Conservation (phyloP, 2,888 invertebrate species). For the Endomychus coccineus region DNA sequence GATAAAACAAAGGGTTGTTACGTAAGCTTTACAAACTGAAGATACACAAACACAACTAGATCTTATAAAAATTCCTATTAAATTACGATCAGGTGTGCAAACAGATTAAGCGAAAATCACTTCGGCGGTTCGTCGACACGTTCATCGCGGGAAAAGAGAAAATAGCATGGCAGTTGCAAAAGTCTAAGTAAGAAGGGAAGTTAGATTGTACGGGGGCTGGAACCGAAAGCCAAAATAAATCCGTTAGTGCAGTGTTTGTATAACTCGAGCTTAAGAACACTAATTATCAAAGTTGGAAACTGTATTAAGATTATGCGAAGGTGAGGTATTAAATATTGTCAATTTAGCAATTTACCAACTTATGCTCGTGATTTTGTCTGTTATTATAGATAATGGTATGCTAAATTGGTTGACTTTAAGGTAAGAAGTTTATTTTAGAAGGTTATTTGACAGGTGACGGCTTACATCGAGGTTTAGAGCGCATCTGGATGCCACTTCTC, state of each 20-base stretch:
- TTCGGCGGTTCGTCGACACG: neutral
- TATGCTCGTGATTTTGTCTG: slow-evolving; percentile 40
- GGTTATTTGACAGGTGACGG: slow-evolving; percentile 41
- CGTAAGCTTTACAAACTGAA: slow-evolving; percentile 24
- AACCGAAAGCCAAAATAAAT: slow-evolving; percentile 14
- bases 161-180: too few species aligned
- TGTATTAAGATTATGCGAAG: slow-evolving; percentile 45
- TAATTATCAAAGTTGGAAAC: slow-evolving; percentile 46
- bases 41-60: slow-evolving; percentile 25
- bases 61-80: slow-evolving; percentile 30
- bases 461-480: slow-evolving; percentile 31
- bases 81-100: slow-evolving; percentile 31
- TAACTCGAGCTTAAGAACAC: slow-evolving; percentile 45
- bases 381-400: slow-evolving; percentile 44
- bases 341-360: slow-evolving; percentile 45
- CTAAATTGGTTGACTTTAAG: slow-evolving; percentile 42
- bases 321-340: slow-evolving; percentile 44
- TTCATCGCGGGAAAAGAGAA: neutral
- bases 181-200: too few species aligned
- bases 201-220: neutral
- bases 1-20: slow-evolving; percentile 23
- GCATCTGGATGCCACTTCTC: too few species aligned
- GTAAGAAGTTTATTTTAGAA: slow-evolving; percentile 39
- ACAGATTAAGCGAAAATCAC: slow-evolving; percentile 23
- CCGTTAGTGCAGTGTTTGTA: slow-evolving; percentile 38